Evolutionary conservation across 1,140 invertebrate species (phyloP).

Genomic region (Aphelenchoides avenae): DNA sequence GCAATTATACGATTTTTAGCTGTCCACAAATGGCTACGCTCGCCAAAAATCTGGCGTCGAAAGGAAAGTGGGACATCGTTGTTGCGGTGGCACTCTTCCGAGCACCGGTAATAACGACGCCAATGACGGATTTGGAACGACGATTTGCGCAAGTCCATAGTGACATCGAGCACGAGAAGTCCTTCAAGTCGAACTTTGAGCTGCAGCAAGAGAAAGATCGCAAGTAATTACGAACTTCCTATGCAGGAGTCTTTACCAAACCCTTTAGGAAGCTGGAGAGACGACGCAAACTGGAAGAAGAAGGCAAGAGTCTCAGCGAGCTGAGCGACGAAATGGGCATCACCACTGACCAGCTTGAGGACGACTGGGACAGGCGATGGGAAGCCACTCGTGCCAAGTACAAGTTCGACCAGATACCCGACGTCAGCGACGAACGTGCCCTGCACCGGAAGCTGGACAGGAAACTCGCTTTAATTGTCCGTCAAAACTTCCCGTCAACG

Average conservation of each 20-base stretch:
- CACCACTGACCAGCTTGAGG: conserved; percentile 30
- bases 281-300: conserved; percentile 40
- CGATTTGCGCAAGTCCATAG: conserved; percentile 20
- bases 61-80: conserved; percentile 36
- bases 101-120: conserved; percentile 42
- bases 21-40: not conserved
- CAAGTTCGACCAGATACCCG: conserved; percentile 16
- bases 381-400: conserved; percentile 19
- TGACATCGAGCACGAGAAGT: conserved; percentile 37
- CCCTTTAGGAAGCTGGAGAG: conserved; percentile 43
- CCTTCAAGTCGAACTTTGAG: conserved; percentile 46
- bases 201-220: conserved; percentile 45
- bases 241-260: conserved; percentile 1
- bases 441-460: conserved; percentile 29
- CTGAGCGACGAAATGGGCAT: conserved; percentile 52
- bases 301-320: conserved; percentile 55
- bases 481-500: conserved; percentile 35
- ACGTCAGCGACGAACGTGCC: conserved; percentile 11
- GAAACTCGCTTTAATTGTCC: conserved; percentile 48
- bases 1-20: too few relatives aligned
- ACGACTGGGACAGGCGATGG: conserved; percentile 43
- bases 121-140: conserved; percentile 44
- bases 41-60: not conserved
- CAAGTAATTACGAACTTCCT: conserved; percentile 27
- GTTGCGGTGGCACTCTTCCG: conserved; percentile 36